Evolutionary conservation across 2,797 vertebrate genomes (phyloP).

Genomic region (Chlorospingus semifuscus): DNA sequence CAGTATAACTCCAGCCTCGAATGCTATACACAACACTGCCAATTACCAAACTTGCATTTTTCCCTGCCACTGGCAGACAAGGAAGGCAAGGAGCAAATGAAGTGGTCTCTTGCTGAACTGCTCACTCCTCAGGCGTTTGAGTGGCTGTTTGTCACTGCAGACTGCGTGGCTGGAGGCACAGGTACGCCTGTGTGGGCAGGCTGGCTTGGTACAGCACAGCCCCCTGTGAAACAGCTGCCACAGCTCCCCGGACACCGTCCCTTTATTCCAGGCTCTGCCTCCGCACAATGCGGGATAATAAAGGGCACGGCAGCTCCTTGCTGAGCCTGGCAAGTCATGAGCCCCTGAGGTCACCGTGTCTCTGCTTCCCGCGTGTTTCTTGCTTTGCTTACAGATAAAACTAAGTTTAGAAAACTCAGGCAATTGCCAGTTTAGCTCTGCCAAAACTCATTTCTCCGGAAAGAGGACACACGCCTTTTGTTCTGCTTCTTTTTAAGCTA

Average conservation of each 20-base stretch:
- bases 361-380: conserved; percentile 25
- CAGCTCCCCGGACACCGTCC: not conserved
- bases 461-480: conserved; percentile 37
- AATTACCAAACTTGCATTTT: conserved; percentile 38
- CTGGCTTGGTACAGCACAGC: not conserved
- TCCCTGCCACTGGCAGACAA: conserved; percentile 11
- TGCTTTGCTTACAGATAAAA: conserved; percentile 50
- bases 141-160: conserved; percentile 10
- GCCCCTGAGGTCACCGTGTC: conserved; percentile 10
- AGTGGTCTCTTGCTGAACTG: not conserved
- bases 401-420: conserved; percentile 54
- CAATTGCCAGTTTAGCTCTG: not conserved
- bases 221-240: not conserved
- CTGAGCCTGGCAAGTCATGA: conserved; percentile 45
- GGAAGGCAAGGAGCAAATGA: conserved; percentile 33
- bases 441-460: conserved; percentile 16
- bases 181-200: not conserved
- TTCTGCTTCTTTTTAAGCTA: conserved; percentile 40
- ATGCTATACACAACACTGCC: not conserved
- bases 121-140: not conserved
- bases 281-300: not conserved
- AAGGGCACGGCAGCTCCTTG: conserved; percentile 25
- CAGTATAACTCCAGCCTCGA: not conserved
- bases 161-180: not conserved
- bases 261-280: not conserved